Evolutionary conservation across 2,888 invertebrate genomes (phyloP).

Genomic region (Cataglyphis albicans): DNA sequence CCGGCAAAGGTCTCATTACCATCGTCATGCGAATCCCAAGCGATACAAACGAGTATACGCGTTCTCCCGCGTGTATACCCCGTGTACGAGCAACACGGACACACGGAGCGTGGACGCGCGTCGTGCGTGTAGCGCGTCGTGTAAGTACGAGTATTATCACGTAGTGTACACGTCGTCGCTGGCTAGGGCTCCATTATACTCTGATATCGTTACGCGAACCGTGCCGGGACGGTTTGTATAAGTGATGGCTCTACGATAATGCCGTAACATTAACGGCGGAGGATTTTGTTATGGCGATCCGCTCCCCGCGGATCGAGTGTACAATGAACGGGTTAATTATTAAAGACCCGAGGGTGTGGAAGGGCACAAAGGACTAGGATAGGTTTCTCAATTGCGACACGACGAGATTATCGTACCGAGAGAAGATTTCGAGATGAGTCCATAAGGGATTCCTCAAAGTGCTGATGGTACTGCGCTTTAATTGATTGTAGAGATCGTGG

Average conservation of each 20-base stretch:
- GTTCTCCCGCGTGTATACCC: conserved; percentile 11
- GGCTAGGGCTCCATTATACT: conserved; percentile 67
- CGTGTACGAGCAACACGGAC: background rate
- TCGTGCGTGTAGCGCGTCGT: conserved; percentile 41
- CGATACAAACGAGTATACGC: conserved; percentile 55
- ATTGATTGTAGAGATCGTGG: too few species aligned
- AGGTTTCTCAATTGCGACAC: conserved; percentile 9
- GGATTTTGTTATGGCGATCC: conserved; percentile 66
- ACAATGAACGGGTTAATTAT: conserved; percentile 50
- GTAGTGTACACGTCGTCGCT: conserved; percentile 66
- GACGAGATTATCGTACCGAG: background rate
- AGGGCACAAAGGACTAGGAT: conserved; percentile 14
- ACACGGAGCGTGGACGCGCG: background rate
- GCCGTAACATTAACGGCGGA: conserved; percentile 63
- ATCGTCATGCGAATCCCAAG: conserved; percentile 67
- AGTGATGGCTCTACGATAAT: conserved; percentile 67
- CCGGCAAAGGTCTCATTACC: conserved; percentile 68
- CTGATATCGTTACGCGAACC: conserved; percentile 69
- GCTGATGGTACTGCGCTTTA: background rate
- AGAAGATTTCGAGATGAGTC: background rate
- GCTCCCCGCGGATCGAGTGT: conserved; percentile 19
- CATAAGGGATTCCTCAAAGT: background rate
- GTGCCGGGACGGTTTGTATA: conserved; percentile 55
- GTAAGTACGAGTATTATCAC: conserved; percentile 69
- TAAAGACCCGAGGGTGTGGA: conserved; percentile 6